Percentiles rank a stretch among this genome's conserved stretches.
These are phyloP conservation scores for Ferrisia virgata DNA, from an alignment of 2,888 invertebrate genomes.

Conservation along the genomic window DNA sequence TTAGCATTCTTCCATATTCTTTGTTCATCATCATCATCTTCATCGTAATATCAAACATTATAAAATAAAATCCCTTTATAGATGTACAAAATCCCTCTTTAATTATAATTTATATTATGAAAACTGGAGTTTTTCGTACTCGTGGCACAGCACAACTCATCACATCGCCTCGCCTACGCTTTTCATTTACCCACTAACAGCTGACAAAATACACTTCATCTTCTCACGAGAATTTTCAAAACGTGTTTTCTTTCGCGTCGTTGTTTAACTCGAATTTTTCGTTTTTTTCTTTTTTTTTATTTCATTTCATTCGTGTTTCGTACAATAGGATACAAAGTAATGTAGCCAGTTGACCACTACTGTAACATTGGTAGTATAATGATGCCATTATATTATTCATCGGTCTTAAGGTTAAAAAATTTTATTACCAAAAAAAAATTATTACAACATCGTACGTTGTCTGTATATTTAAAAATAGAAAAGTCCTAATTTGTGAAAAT, in stretches of 20 bases:
- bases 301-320: too few species aligned
- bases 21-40: too few species aligned
- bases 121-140: background rate
- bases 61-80: constrained; percentile 43
- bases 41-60: background rate
- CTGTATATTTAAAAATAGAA: too few species aligned
- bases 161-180: background rate
- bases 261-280: background rate
- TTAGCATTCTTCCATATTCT: too few species aligned
- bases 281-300: background rate
- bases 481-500: too few species aligned
- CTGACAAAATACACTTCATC: background rate
- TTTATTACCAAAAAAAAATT: too few species aligned
- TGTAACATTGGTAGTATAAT: too few species aligned
- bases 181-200: background rate
- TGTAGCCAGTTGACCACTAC: too few species aligned
- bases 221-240: background rate
- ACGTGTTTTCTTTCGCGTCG: background rate
- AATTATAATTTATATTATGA: constrained; percentile 43
- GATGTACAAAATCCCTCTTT: constrained; percentile 42
- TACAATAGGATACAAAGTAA: too few species aligned
- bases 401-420: too few species aligned
- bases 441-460: too few species aligned
- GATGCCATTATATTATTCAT: too few species aligned
- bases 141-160: background rate